Evolutionary conservation across 2,888 invertebrate genomes (phyloP), one percentile per base, ranked within the genome.

Genomic region (Agriopis leucophaearia): DNA sequence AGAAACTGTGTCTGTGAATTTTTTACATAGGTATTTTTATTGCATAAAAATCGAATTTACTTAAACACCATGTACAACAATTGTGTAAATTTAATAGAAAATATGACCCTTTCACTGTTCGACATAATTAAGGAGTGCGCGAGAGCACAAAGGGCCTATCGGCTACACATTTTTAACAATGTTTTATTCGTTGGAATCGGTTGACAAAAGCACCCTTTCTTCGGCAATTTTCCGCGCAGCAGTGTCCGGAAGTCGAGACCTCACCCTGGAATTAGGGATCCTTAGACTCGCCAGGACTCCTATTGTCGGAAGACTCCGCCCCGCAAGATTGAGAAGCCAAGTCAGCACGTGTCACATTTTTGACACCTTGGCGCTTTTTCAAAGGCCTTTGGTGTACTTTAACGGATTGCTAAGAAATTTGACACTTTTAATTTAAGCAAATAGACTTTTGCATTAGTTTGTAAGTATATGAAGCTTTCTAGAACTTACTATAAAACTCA

Each of bases 131-230:
- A 91, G 87, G 92, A 91, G 94, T 91, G 87, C 88, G 89, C 88
- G 76, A 86, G 82, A 77, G 83, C 75, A 92, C 92, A 93, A 93
- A 88, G 83, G 79, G 83, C 78, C 87, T 87, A 92, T 93, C 91
- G 87, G 91, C 92, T 86, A 91, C 92, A 90, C 83, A 84, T 88
- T 89, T 87, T 87, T 88, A 90, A 89, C 88, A 85, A 80, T 88
- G 86, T 90, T 91, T 92, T 93, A 87, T 92, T 83, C 91, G 87
- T 86, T 86, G 86, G 84, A 92, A 94, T 92, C 94, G 94, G 92
- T 92, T 92, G 86, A 94, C 94, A 94, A 94, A 88, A 83, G 88
- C 81, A 91, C 92, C 92, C 94, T 94, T 94, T 94, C 93, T 94
- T 93, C 86, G 76, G 78, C 94, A 92, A 94, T 94, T 94, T 92